Percentiles rank a stretch among this genome's conserved stretches.
These are phyloP conservation scores for Azorinus chamasolen DNA, from an alignment of 2,888 invertebrate genomes.

Conservation along the genomic window DNA sequence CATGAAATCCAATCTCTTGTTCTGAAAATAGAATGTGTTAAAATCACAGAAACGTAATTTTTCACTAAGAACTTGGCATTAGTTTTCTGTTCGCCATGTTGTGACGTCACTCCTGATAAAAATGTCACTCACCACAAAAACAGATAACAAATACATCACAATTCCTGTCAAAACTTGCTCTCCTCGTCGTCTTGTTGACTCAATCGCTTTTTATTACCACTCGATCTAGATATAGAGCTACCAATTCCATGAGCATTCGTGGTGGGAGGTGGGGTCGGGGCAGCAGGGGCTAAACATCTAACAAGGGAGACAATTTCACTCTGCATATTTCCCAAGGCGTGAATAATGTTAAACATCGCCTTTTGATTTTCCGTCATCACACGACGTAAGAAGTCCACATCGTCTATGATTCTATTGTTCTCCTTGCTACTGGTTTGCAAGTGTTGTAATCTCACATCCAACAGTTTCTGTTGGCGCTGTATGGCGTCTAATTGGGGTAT, in stretches of 20 bases:
- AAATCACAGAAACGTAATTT: too few relatives aligned
- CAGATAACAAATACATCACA: too few relatives aligned
- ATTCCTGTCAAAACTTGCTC: slow-evolving; percentile 49
- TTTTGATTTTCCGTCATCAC: slow-evolving; percentile 86
- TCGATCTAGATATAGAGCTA: slow-evolving; percentile 46
- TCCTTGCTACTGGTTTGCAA: slow-evolving; percentile 85
- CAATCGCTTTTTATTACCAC: slow-evolving; percentile 38
- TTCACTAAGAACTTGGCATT: too few relatives aligned
- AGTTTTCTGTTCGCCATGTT: too few relatives aligned
- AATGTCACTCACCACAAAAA: too few relatives aligned
- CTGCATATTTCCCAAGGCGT: slow-evolving; percentile 85
- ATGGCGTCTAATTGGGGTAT: slow-evolving; percentile 86
- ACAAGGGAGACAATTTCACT: slow-evolving; percentile 83
- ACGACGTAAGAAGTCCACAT: slow-evolving; percentile 85
- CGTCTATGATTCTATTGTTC: slow-evolving; percentile 84
- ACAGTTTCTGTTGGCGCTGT: slow-evolving; percentile 84
- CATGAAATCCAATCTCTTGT: too few relatives aligned
- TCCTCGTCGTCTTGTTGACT: slow-evolving; percentile 63
- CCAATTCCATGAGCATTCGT: slow-evolving; percentile 54
- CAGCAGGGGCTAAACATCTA: slow-evolving; percentile 77
- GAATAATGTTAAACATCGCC: slow-evolving; percentile 85
- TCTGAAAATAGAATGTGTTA: too few relatives aligned
- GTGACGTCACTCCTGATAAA: too few relatives aligned
- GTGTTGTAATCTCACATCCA: slow-evolving; percentile 85
- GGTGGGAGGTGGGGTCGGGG: slow-evolving; percentile 60